Conservation (phyloP, 2,888 invertebrate species). For the Rhingia campestris region DNA sequence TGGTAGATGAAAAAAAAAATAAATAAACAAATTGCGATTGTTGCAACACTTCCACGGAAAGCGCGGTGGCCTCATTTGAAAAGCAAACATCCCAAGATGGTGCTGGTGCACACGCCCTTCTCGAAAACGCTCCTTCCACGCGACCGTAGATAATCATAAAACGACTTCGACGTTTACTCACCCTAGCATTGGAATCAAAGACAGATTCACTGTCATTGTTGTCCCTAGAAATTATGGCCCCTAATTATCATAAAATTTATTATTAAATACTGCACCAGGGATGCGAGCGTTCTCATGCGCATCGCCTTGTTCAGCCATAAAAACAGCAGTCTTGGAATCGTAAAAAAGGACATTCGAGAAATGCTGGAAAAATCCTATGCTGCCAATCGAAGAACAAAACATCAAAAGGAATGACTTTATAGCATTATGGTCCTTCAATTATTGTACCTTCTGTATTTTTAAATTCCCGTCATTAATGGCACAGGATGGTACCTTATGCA, state of each 20-base stretch:
- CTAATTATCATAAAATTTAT: constrained; percentile 74
- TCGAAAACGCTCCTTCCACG: constrained; percentile 63
- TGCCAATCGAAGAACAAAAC: constrained; percentile 54
- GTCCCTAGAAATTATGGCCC: constrained; percentile 69
- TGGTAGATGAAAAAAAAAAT: constrained; percentile 45
- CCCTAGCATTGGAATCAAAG: constrained; percentile 46
- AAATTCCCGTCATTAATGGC: constrained; percentile 83
- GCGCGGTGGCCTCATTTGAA: constrained; percentile 57
- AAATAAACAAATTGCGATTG: constrained; percentile 63
- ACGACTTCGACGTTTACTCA: constrained; percentile 45
- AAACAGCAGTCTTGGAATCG: constrained; percentile 69
- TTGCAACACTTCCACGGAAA: constrained; percentile 61
- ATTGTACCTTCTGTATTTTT: constrained; percentile 83
- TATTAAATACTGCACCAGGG: constrained; percentile 62
- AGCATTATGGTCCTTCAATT: constrained; percentile 82
- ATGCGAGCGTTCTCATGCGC: constrained; percentile 40
- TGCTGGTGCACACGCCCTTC: constrained; percentile 64
- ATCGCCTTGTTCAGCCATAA: constrained; percentile 44
- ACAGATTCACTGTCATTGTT: constrained; percentile 60
- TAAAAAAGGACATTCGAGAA: constrained; percentile 68
- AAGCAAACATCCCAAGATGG: constrained; percentile 53
- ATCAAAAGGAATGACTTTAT: constrained; percentile 72
- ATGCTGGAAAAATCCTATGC: constrained; percentile 44
- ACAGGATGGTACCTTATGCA: constrained; percentile 74
- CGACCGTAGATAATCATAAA: constrained; percentile 72